Evolutionary conservation across 1,140 invertebrate species (phyloP), one percentile per base, ranked within the genome.

Genomic region (Periplaneta americana): DNA sequence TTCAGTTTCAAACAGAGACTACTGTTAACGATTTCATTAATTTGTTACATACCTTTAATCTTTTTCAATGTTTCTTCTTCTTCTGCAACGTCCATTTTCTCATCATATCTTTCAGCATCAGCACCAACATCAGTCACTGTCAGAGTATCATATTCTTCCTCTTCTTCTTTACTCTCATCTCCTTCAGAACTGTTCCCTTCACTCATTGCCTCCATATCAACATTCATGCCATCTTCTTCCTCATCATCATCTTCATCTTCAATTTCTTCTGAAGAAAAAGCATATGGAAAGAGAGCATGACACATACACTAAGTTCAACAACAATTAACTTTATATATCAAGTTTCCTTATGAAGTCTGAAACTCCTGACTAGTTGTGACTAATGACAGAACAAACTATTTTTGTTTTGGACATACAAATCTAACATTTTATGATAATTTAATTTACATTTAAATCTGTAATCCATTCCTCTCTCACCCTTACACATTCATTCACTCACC

Each of bases 1-100:
- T 66, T 6, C 11, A 9, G n/a, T 48, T n/a, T 48, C 6, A 28
- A 66, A 28, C 11, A n/a, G 1, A 66, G 28, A 48, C 1, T 18
- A 13, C 10, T 15, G n/a, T 15, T 15, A 18, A 18, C 17, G 6
- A 0, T 8, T 66, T 28, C 28, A n/a, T 13, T 8, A 9, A 66
- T n/a, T n/a, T n/a, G 28, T 28, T 28, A 66, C 48, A 82, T 85
- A 86, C 93, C 91, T 87, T 93, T 94, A 1, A 96, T 87, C 85
- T 94, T 95, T 81, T 93, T 87, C 57, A 95, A 88, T 31, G 93
- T 91, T 85, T 93, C 90, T 83, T 92, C 90, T 88, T 97, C 95
- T 85, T 95, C 94, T n/a, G 90, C 85, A 78, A 94, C 88, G 87
- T 96, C 93, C 85, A 96, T 92, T 84, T 94, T 90, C 83, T 91